Conservation (phyloP, 1,140 invertebrate genomes). For the Cydia strobilella region DNA sequence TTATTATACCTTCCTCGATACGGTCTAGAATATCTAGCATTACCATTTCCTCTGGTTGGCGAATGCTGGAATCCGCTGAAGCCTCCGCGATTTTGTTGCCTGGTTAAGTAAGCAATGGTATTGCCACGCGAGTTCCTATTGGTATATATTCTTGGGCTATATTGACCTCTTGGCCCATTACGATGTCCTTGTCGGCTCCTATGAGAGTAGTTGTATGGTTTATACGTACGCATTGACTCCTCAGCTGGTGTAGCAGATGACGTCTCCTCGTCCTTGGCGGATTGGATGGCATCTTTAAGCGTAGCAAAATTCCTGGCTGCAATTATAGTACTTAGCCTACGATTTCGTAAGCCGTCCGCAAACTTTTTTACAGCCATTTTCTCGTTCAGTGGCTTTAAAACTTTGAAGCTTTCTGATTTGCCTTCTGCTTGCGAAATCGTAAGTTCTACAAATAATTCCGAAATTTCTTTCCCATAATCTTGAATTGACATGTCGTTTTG, state of each 20-base stretch:
- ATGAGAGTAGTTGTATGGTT: background rate
- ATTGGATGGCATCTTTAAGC: background rate
- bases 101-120: background rate
- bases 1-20: no score
- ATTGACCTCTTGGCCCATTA: background rate
- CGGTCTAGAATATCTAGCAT: no score
- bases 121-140: background rate
- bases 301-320: no score
- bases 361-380: no score
- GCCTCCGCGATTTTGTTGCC: background rate
- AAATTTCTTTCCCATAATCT: constrained; percentile 41
- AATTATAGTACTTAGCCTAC: no score
- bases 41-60: background rate
- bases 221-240: background rate
- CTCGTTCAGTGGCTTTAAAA: no score
- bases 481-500: no score
- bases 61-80: background rate
- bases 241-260: background rate
- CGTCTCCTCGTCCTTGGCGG: background rate
- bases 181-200: background rate
- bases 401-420: no score
- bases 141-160: background rate
- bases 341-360: no score
- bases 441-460: no score
- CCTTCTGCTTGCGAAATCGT: no score